Evolutionary conservation across 2,888 invertebrate genomes (phyloP), one percentile per base, ranked within the genome.

Genomic region (Agriopis aurantiaria): DNA sequence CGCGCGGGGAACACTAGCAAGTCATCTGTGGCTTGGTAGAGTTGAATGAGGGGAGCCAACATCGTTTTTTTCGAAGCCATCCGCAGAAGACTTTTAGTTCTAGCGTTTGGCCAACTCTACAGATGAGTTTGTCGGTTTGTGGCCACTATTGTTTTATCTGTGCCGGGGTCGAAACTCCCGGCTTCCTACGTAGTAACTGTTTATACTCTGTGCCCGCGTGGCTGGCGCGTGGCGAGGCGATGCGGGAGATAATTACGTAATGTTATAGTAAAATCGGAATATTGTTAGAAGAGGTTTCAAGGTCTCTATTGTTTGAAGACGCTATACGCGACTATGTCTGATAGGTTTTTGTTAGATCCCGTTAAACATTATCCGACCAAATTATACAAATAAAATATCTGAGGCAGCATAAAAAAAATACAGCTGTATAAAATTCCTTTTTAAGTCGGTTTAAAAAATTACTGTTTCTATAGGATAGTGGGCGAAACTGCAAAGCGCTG

Each of bases 1-100:
- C 70, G 66, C 45, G 63, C 8, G 43, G 65, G 58, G 45, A 49
- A 33, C 43, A 65, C 65, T 65, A 12, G 51, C 51, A 48, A 40
- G 2, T 60, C 43, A 41, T 66, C 61, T 68, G 51, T 52, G 68
- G 66, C 43, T 33, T 14, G 57, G 51, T 52, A 45, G 5, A 9
- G 2, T 11, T 43, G 11, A 4, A 23, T n/a, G 12, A 17, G 12
- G 12, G 58, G 43, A 57, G 43, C 41, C 17, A 17, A 7, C 14
- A 23, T 5, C 57, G 45, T 11, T 11, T 45, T 45, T 40, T 57
- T 2, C 23, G 10, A 45, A 45, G 9, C 8, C 10, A 45, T 12
- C 10, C 43, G 6, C 45, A 45, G 57, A 45, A 8, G 6, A 17
- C 0, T 14, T 12, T 45, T 45, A 45, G 57, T 43, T 45, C 23